Percentiles rank a stretch among this genome's conserved stretches.
Conservation (phyloP, 1,140 invertebrate genomes). For the Thaumetopoea pityocampa region DNA sequence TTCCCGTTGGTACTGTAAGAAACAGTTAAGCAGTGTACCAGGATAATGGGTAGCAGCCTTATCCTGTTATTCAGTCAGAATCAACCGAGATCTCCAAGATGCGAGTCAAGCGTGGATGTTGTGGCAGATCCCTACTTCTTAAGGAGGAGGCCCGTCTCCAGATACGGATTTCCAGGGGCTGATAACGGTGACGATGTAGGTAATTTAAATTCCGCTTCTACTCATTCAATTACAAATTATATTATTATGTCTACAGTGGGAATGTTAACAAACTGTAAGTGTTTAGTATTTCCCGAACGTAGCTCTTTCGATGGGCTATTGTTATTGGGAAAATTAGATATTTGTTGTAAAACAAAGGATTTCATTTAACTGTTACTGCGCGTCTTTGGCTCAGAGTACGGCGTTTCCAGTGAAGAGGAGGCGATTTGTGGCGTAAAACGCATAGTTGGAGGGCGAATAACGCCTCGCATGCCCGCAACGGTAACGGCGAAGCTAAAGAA, state of each 20-base stretch:
- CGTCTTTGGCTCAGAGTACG: conserved; percentile 27
- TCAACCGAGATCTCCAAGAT: too few relatives aligned
- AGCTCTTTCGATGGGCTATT: conserved; percentile 6
- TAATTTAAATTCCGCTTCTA: too few relatives aligned
- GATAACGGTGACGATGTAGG: too few relatives aligned
- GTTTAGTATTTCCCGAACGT: neutral
- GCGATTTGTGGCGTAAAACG: conserved; percentile 43
- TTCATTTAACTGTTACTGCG: conserved; percentile 42
- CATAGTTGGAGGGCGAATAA: conserved; percentile 28
- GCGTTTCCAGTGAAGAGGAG: conserved; percentile 26
- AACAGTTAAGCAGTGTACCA: too few relatives aligned
- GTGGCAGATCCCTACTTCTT: too few relatives aligned
- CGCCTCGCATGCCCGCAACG: conserved; percentile 14
- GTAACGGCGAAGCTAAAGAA: conserved; percentile 24
- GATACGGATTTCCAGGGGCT: too few relatives aligned
- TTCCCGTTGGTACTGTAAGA: too few relatives aligned
- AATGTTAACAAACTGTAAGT: neutral
- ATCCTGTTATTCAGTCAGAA: too few relatives aligned
- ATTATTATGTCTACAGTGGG: neutral
- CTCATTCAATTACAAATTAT: too few relatives aligned
- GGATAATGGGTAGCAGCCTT: too few relatives aligned
- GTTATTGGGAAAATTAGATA: conserved; percentile 1
- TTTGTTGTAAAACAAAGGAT: conserved; percentile 12
- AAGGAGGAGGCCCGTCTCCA: too few relatives aligned
- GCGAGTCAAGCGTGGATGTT: too few relatives aligned